Evolutionary conservation across 2,888 invertebrate species (phyloP).

Genomic region (Leucania comma): DNA sequence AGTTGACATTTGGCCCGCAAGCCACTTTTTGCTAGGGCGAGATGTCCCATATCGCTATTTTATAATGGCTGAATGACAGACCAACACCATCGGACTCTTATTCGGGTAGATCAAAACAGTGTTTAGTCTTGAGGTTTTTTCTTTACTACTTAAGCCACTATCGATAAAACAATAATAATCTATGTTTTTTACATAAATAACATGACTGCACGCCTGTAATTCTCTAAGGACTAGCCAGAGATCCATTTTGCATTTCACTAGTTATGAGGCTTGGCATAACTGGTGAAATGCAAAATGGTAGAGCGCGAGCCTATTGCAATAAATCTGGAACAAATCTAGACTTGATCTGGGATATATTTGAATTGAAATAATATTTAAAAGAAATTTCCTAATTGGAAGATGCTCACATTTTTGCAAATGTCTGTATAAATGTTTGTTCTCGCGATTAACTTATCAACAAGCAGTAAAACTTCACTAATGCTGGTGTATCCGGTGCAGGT

Average conservation of each 20-base stretch:
- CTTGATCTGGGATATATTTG: background rate
- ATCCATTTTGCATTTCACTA: background rate
- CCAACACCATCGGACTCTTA: no score
- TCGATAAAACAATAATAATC: background rate
- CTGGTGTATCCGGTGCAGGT: constrained; percentile 71
- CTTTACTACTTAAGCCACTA: background rate
- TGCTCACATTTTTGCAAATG: background rate
- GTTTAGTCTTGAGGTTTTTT: background rate
- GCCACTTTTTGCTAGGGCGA: no score
- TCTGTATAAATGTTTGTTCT: background rate
- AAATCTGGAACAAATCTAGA: background rate
- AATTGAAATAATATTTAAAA: background rate
- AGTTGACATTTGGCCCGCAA: no score
- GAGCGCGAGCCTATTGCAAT: background rate
- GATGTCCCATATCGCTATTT: no score
- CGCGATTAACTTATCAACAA: no score
- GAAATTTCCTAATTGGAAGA: background rate
- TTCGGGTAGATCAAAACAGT: background rate
- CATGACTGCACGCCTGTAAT: background rate
- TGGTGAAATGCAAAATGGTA: no score
- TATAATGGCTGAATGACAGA: no score
- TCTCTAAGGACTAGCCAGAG: background rate
- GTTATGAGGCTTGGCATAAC: no score
- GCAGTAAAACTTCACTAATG: background rate
- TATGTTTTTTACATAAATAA: background rate